These are phyloP conservation scores for Malacoraja senta DNA, from an alignment of 2,797 vertebrate species.

Conservation along the genomic window DNA sequence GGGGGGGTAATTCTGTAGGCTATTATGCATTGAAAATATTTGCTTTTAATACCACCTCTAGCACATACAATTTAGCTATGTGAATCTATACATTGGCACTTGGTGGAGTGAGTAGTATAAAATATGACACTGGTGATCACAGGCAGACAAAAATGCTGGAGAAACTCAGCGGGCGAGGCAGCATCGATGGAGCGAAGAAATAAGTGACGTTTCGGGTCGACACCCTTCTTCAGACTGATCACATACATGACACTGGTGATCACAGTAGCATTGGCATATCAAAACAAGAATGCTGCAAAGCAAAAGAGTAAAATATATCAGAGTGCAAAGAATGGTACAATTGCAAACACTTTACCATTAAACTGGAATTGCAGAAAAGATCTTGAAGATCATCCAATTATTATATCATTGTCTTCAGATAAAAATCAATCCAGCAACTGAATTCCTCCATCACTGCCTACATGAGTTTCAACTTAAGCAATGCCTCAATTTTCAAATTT, in stretches of 20 bases:
- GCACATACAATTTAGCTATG: neutral
- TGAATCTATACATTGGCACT: neutral
- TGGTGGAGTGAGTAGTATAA: constrained; percentile 6
- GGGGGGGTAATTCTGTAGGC: neutral
- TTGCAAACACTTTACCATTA: neutral
- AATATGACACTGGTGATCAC: neutral
- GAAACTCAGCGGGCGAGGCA: no score
- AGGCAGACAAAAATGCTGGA: no score
- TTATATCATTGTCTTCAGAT: neutral
- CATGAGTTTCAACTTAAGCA: no score
- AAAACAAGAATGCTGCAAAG: neutral
- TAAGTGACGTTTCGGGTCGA: no score
- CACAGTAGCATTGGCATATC: neutral
- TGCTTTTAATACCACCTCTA: neutral
- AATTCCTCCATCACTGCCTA: no score
- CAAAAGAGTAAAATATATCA: neutral
- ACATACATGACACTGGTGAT: neutral
- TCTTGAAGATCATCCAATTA: neutral
- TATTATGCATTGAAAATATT: neutral
- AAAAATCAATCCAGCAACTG: no score
- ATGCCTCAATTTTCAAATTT: no score
- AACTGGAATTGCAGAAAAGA: neutral
- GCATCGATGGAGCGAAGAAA: no score
- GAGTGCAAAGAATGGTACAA: neutral
- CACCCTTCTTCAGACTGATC: no score